Evolutionary conservation across 2,113 vertebrate genomes (phyloP).

Genomic region (Hucho hucho): DNA sequence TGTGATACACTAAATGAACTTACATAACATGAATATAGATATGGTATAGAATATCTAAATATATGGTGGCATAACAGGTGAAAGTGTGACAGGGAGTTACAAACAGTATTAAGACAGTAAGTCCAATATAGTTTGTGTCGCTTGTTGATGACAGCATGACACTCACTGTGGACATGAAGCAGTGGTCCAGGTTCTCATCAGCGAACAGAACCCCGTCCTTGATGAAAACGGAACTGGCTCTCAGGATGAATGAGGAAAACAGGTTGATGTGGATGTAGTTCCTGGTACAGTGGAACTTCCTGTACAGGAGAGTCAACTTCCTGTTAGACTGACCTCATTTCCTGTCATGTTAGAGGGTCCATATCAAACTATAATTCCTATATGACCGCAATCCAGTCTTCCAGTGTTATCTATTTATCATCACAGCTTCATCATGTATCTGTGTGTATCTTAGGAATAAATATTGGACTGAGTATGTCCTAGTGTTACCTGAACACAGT

Average conservation of each 20-base stretch:
- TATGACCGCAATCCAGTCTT: too few relatives aligned
- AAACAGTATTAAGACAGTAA: not conserved
- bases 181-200: conserved; percentile 77
- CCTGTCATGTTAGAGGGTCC: not conserved
- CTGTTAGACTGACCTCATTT: not conserved
- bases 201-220: conserved; percentile 82
- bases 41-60: not conserved
- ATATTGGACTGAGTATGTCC: not conserved
- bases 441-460: not conserved
- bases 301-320: conserved; percentile 29
- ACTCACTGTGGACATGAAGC: conserved; percentile 82
- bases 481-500: conserved; percentile 71
- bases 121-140: not conserved
- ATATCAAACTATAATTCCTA: not conserved
- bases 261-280: conserved; percentile 90
- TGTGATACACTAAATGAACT: too few relatives aligned
- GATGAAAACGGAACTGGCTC: conserved; percentile 78
- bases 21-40: not conserved
- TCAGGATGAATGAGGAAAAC: conserved; percentile 84
- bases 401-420: too few relatives aligned
- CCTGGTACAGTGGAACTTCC: conserved; percentile 88
- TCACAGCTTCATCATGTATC: not conserved
- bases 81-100: not conserved
- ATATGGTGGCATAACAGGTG: not conserved
- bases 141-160: too few relatives aligned